Evolutionary conservation across 2,797 vertebrate genomes (phyloP).

Genomic region (Monodelphis domestica): DNA sequence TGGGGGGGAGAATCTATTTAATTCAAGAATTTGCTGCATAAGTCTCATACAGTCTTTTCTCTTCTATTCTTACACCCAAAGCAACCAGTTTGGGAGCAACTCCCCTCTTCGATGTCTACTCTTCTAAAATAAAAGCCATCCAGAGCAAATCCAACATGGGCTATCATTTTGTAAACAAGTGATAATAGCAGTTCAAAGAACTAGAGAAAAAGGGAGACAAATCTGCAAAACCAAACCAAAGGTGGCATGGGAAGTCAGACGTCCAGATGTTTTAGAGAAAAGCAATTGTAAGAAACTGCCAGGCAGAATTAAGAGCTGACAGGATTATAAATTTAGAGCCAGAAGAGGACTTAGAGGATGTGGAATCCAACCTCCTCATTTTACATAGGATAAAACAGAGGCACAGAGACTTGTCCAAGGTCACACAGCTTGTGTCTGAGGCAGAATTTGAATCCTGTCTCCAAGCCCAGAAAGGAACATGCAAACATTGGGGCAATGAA

Average conservation of each 20-base stretch:
- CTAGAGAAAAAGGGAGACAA: not conserved
- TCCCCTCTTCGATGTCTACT: not conserved
- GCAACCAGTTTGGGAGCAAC: not conserved
- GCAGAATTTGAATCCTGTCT: not conserved
- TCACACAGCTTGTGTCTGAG: not conserved
- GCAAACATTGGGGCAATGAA: too few species aligned
- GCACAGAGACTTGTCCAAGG: not conserved
- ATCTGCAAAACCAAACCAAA: not conserved
- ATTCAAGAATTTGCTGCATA: not conserved
- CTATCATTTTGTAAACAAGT: not conserved
- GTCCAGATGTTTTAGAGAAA: not conserved
- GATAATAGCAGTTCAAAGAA: not conserved
- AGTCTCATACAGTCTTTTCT: not conserved
- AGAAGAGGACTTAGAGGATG: not conserved
- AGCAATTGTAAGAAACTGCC: conserved; percentile 9
- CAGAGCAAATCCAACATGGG: not conserved
- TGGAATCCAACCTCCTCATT: too few species aligned
- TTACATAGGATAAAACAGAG: not conserved
- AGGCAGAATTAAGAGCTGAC: not conserved
- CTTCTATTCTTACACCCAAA: not conserved
- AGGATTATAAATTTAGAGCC: not conserved
- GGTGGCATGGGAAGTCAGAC: not conserved
- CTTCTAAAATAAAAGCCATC: not conserved
- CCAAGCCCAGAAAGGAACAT: too few species aligned
- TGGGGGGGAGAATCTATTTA: not conserved